A percentile compares a stretch with the other conserved stretches of the same genome.
Evolutionary conservation across 1,140 invertebrate genomes (phyloP).

Genomic region (Philaenus spumarius): DNA sequence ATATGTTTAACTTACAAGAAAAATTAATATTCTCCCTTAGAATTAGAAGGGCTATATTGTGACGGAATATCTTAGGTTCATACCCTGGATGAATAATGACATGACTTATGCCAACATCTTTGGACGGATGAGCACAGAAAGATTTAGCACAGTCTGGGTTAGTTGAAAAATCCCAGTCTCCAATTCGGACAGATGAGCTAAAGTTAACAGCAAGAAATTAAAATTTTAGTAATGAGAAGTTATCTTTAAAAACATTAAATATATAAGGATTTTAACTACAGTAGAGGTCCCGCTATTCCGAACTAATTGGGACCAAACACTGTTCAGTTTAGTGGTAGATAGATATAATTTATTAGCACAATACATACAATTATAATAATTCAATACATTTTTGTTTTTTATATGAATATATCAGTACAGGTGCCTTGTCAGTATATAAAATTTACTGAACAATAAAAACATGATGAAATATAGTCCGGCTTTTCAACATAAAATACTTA

Average conservation of each 20-base stretch:
- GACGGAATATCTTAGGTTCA: constrained; percentile 55
- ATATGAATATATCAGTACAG: too few species aligned
- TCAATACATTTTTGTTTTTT: too few species aligned
- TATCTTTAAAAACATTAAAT: background rate
- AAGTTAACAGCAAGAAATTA: background rate
- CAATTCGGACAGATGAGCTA: constrained; percentile 53
- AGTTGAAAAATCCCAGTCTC: constrained; percentile 52
- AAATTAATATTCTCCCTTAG: constrained; percentile 56
- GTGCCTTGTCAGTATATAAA: too few species aligned
- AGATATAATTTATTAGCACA: too few species aligned
- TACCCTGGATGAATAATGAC: constrained; percentile 62
- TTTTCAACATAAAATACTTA: too few species aligned
- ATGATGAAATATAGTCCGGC: too few species aligned
- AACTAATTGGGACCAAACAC: too few species aligned
- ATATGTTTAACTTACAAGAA: constrained; percentile 51
- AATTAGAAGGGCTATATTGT: constrained; percentile 60
- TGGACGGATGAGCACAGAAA: constrained; percentile 55
- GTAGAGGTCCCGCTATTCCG: too few species aligned
- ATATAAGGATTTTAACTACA: too few species aligned
- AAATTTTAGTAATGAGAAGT: background rate
- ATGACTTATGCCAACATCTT: constrained; percentile 55
- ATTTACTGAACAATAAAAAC: too few species aligned
- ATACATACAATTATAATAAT: too few species aligned
- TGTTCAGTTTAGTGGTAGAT: too few species aligned
- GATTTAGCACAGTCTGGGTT: constrained; percentile 58